These are phyloP conservation scores for Typhlichthys eigenmanni DNA, from an alignment of 2,797 vertebrate genomes.

Conservation along the genomic window DNA sequence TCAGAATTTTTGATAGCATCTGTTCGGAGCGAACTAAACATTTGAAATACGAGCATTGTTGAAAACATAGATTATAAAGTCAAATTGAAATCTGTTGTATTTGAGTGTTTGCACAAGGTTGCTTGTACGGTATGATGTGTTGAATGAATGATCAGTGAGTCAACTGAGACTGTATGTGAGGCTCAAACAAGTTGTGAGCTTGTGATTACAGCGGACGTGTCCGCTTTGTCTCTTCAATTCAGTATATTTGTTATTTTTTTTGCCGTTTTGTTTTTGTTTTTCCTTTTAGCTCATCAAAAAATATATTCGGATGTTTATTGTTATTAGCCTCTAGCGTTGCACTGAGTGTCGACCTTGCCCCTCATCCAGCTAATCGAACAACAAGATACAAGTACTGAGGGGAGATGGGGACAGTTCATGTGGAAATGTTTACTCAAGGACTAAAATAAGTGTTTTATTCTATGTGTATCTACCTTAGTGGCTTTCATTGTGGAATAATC, in stretches of 20 bases:
- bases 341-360: slow-evolving; percentile 92
- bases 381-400: slow-evolving; percentile 77
- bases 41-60: slow-evolving; percentile 63
- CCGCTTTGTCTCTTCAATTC: slow-evolving; percentile 70
- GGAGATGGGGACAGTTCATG: slow-evolving; percentile 90
- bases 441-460: slow-evolving; percentile 88
- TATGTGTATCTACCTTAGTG: slow-evolving; percentile 98
- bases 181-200: slow-evolving; percentile 43
- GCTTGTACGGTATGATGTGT: slow-evolving; percentile 73
- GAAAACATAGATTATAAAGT: slow-evolving; percentile 61
- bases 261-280: slow-evolving; percentile 37
- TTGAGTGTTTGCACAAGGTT: slow-evolving; percentile 82
- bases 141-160: slow-evolving; percentile 54
- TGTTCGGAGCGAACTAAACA: slow-evolving; percentile 69
- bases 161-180: slow-evolving; percentile 38
- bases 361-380: slow-evolving; percentile 86
- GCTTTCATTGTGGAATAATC: slow-evolving; percentile 96
- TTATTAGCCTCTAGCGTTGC: slow-evolving; percentile 97
- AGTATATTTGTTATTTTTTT: slow-evolving; percentile 58
- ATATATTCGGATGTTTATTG: slow-evolving; percentile 80
- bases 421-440: slow-evolving; percentile 99
- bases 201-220: slow-evolving; percentile 66
- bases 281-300: slow-evolving; percentile 81
- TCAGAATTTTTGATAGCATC: slow-evolving; percentile 82
- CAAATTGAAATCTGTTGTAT: slow-evolving; percentile 70